Conservation (phyloP, 2,797 vertebrate genomes). For the Malacoctenus gilli region DNA sequence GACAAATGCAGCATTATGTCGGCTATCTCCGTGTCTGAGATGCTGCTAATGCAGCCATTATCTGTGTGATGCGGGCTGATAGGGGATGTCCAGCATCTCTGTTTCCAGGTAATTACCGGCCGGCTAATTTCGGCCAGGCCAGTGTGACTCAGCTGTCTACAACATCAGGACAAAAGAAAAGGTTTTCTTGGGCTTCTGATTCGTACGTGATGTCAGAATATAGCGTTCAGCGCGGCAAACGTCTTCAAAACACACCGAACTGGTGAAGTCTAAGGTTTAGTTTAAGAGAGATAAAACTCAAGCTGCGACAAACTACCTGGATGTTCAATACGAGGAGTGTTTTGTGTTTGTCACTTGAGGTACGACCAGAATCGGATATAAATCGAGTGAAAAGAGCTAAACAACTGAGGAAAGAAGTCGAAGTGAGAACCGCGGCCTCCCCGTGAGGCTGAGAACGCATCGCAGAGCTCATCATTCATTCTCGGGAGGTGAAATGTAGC, state of each 20-base stretch:
- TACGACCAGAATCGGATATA: constrained; percentile 22
- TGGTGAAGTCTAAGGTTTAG: too few relatives aligned
- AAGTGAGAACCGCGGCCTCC: constrained; percentile 33
- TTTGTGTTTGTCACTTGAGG: constrained; percentile 24
- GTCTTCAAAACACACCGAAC: too few relatives aligned
- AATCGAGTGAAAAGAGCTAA: constrained; percentile 26
- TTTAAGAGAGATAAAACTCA: too few relatives aligned
- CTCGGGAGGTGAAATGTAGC: constrained; percentile 49
- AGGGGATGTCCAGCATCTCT: constrained; percentile 48
- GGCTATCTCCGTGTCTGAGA: constrained; percentile 43
- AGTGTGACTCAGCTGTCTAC: constrained; percentile 24
- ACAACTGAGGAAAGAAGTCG: constrained; percentile 19
- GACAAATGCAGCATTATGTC: constrained; percentile 50
- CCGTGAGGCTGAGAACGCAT: constrained; percentile 27
- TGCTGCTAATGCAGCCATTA: constrained; percentile 62
- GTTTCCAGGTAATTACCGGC: constrained; percentile 45
- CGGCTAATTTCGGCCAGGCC: constrained; percentile 27
- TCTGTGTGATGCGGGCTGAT: constrained; percentile 63
- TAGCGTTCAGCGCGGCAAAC: too few relatives aligned
- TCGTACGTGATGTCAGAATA: too few relatives aligned
- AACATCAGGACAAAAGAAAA: constrained; percentile 19
- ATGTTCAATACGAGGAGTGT: constrained; percentile 27
- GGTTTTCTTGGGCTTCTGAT: too few relatives aligned
- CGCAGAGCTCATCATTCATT: constrained; percentile 51
- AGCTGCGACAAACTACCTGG: constrained; percentile 7